Conservation (phyloP, 2,797 vertebrate genomes). For the Enteromius argenteus region DNA sequence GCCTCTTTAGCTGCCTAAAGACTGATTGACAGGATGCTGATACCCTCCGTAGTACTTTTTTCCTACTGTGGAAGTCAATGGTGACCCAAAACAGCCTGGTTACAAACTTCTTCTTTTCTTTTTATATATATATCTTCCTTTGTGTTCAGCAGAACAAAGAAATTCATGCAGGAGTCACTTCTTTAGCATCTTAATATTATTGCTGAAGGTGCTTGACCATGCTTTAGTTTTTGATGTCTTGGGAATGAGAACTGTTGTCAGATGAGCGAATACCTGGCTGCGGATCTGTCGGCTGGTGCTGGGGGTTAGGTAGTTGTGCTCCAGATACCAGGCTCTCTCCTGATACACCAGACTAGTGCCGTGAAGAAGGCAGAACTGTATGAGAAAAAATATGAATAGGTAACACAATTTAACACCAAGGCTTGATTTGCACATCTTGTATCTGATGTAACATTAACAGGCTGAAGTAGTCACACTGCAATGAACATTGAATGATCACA, state of each 20-base stretch:
- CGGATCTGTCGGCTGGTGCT: conserved; percentile 65
- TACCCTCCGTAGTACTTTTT: too few species aligned
- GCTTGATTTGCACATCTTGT: neutral
- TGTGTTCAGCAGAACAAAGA: too few species aligned
- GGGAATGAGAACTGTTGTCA: neutral
- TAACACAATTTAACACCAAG: neutral
- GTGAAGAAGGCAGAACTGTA: conserved; percentile 73
- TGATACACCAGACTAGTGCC: conserved; percentile 74
- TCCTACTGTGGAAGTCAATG: too few species aligned
- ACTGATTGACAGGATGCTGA: conserved; percentile 8
- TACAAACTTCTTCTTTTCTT: too few species aligned
- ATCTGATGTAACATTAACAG: neutral
- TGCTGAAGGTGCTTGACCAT: neutral
- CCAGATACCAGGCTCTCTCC: conserved; percentile 75
- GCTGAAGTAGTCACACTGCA: neutral
- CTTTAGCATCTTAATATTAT: too few species aligned
- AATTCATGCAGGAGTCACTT: too few species aligned
- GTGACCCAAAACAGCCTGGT: too few species aligned
- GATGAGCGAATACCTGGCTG: conserved; percentile 67
- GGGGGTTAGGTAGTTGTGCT: conserved; percentile 71
- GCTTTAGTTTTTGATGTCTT: neutral
- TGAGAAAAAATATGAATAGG: conserved; percentile 9
- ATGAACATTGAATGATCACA: neutral
- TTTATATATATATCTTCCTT: too few species aligned
- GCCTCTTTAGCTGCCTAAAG: neutral